A percentile compares a stretch with the other conserved stretches of the same genome.
Conservation (phyloP, 2,797 vertebrate genomes). For the Chrysocyon brachyurus region DNA sequence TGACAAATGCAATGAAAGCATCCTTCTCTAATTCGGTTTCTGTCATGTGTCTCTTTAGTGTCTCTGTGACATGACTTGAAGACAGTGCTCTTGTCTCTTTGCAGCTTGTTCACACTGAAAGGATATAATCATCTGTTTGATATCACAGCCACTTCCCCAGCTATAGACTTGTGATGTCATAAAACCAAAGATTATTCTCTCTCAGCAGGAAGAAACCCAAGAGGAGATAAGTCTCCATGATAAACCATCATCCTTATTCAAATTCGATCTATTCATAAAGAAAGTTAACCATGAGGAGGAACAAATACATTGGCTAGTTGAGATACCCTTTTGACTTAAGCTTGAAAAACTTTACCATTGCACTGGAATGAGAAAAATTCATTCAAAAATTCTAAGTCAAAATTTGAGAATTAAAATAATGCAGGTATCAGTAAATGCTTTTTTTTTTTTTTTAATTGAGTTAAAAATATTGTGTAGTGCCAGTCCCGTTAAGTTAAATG, state of each 20-base stretch:
- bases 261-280: slow-evolving; percentile 70
- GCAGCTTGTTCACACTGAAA: slow-evolving; percentile 44
- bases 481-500: slow-evolving; percentile 12
- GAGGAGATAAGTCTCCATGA: slow-evolving; percentile 60
- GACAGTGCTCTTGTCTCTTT: slow-evolving; percentile 38
- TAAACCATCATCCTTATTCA: slow-evolving; percentile 37
- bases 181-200: slow-evolving; percentile 47
- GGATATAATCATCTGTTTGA: slow-evolving; percentile 66
- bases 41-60: background rate
- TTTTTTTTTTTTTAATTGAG: background rate
- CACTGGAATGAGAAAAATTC: slow-evolving; percentile 35
- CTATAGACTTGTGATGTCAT: slow-evolving; percentile 64
- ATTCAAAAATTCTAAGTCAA: slow-evolving; percentile 44
- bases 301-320: slow-evolving; percentile 75
- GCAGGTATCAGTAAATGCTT: slow-evolving; percentile 7
- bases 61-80: slow-evolving; percentile 51
- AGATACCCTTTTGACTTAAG: slow-evolving; percentile 77
- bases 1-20: background rate
- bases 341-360: slow-evolving; percentile 50
- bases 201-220: slow-evolving; percentile 12
- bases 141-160: slow-evolving; percentile 54
- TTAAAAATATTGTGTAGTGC: slow-evolving; percentile 7
- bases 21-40: background rate
- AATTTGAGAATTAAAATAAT: slow-evolving; percentile 46
- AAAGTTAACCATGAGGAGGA: slow-evolving; percentile 77